Percentiles rank a stretch among this genome's conserved stretches.
phyloP scores from a whole-genome alignment of 2,888 invertebrate genomes.

The Apodemia hepburni region DNA sequence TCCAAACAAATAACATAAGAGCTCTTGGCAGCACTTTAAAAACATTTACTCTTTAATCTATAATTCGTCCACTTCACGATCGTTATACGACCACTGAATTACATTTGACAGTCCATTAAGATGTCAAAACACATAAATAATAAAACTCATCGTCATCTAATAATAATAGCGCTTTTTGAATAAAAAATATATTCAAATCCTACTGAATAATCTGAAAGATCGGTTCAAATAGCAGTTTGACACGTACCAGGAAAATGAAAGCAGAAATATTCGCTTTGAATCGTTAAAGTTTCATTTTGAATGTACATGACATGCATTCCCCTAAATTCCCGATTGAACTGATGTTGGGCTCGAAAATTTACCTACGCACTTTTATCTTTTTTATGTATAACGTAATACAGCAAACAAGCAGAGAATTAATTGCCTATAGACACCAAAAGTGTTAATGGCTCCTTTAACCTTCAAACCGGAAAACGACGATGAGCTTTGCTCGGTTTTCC shows the following conservation, averaged over 20 bases:
- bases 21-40: not conserved
- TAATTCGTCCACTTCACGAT: not conserved
- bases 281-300: conserved; percentile 1
- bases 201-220: not conserved
- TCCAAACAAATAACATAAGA: too few relatives aligned
- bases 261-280: not conserved
- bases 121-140: not conserved
- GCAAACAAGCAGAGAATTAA: too few relatives aligned
- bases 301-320: conserved; percentile 5
- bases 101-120: conserved; percentile 9
- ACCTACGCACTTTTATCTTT: too few relatives aligned
- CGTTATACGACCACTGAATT: not conserved
- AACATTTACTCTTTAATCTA: not conserved
- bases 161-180: not conserved
- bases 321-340: not conserved
- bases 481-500: too few relatives aligned
- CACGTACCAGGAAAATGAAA: conserved; percentile 2
- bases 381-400: too few relatives aligned
- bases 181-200: not conserved
- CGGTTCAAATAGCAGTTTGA: conserved; percentile 2
- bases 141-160: not conserved
- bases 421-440: too few relatives aligned
- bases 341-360: not conserved
- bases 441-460: too few relatives aligned
- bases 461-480: too few relatives aligned